A percentile compares a stretch with the other conserved stretches of the same genome.
Evolutionary conservation across 2,113 vertebrate species (phyloP).

Genomic region (Xenopus borealis): DNA sequence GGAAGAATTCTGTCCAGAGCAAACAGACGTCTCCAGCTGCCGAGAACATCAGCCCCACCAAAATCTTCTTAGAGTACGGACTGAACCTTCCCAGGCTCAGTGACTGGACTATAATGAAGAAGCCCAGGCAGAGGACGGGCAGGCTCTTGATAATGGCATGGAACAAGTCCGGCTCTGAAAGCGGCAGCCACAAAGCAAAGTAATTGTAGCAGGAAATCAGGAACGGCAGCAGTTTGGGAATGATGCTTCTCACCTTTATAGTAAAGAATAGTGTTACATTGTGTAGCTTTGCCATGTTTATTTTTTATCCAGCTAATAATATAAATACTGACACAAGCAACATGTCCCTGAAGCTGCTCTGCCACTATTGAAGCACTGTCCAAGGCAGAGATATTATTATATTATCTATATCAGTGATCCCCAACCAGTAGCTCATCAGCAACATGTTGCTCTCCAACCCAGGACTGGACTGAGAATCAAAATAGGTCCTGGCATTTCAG

Average conservation of each 20-base stretch:
- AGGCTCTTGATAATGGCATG: slow-evolving; percentile 68
- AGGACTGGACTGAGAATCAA: too few relatives aligned
- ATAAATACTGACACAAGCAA: neutral
- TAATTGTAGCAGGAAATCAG: slow-evolving; percentile 64
- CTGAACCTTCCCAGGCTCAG: slow-evolving; percentile 44
- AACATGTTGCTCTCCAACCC: too few relatives aligned
- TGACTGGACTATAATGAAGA: slow-evolving; percentile 14
- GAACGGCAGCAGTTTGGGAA: slow-evolving; percentile 63
- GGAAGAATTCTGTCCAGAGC: slow-evolving; percentile 73
- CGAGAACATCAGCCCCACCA: slow-evolving; percentile 67
- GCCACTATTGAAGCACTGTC: too few relatives aligned
- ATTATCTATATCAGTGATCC: too few relatives aligned
- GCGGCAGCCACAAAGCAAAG: slow-evolving; percentile 63
- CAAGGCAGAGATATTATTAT: too few relatives aligned
- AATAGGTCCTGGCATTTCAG: too few relatives aligned
- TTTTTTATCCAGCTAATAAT: slow-evolving; percentile 9
- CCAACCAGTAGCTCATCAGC: too few relatives aligned
- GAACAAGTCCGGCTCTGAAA: slow-evolving; percentile 52
- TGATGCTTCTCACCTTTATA: slow-evolving; percentile 40
- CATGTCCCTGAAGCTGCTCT: too few relatives aligned
- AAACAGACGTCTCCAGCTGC: slow-evolving; percentile 75
- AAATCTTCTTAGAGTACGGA: slow-evolving; percentile 50
- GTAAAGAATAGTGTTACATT: neutral
- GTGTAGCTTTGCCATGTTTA: neutral
- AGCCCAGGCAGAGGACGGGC: slow-evolving; percentile 60